Percentiles rank a stretch among this genome's conserved stretches.
phyloP scores from a whole-genome alignment of 1,140 invertebrate genomes.

The Drosophila nikananu region DNA sequence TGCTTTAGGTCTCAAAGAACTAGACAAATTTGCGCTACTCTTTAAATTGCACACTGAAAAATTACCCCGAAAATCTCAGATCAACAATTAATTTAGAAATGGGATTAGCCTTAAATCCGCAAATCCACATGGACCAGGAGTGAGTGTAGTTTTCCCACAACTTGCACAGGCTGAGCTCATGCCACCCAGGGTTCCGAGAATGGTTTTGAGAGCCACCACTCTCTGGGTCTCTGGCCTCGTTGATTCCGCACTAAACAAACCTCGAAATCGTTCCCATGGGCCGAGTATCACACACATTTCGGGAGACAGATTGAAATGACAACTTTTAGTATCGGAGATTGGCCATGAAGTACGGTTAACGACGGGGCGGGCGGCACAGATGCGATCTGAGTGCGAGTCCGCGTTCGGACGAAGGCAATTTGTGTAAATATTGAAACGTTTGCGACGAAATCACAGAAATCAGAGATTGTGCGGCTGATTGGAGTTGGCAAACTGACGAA shows the following conservation, averaged over 20 bases:
- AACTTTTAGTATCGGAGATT: slow-evolving; percentile 60
- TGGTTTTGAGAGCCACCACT: slow-evolving; percentile 4
- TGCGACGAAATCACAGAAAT: slow-evolving; percentile 45
- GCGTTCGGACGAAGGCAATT: slow-evolving; percentile 58
- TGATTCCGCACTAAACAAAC: slow-evolving; percentile 52
- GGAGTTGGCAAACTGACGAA: slow-evolving; percentile 46
- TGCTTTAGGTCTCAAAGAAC: background rate
- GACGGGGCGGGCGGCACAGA: slow-evolving; percentile 51
- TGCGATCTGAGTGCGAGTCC: slow-evolving; percentile 51
- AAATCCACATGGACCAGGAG: background rate
- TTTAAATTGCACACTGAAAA: background rate
- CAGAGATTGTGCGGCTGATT: slow-evolving; percentile 80
- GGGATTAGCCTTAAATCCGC: background rate
- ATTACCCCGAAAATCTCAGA: background rate
- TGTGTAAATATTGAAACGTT: slow-evolving; percentile 83
- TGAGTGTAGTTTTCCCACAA: slow-evolving; percentile 13
- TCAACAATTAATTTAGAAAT: background rate
- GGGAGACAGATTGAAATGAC: slow-evolving; percentile 56
- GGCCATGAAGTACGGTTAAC: slow-evolving; percentile 68
- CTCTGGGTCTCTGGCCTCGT: slow-evolving; percentile 2
- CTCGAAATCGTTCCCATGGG: slow-evolving; percentile 63
- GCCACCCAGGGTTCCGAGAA: slow-evolving; percentile 22
- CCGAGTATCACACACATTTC: slow-evolving; percentile 41
- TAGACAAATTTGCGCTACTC: rapidly evolving
- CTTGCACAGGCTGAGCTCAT: background rate